Conservation (phyloP, 2,797 vertebrate species). For the Rhinatrema bivittatum region DNA sequence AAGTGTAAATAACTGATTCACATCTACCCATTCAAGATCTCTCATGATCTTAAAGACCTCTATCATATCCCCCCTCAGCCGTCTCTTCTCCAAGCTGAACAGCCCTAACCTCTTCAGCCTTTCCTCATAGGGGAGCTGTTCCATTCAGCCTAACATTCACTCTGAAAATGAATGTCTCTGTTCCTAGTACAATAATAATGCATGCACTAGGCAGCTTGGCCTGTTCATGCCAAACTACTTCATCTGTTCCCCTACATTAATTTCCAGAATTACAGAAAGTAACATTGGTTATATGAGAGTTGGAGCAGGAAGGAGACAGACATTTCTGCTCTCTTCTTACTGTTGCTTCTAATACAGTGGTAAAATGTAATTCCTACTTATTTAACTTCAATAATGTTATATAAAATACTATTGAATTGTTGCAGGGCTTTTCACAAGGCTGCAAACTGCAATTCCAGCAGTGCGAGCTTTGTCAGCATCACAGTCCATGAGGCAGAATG, state of each 20-base stretch:
- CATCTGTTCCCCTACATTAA: slow-evolving; percentile 9
- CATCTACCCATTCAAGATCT: too few species aligned
- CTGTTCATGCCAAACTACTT: not conserved
- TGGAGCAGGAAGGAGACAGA: too few species aligned
- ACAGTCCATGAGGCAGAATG: slow-evolving; percentile 24
- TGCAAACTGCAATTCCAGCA: slow-evolving; percentile 5
- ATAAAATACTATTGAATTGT: slow-evolving; percentile 13
- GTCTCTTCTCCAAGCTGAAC: too few species aligned
- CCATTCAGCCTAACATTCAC: too few species aligned
- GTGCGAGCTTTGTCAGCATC: slow-evolving; percentile 41
- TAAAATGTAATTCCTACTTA: not conserved
- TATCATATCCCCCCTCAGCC: too few species aligned
- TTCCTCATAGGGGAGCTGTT: too few species aligned
- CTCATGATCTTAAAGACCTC: too few species aligned
- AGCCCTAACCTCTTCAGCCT: too few species aligned
- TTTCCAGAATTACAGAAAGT: not conserved
- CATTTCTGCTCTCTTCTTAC: not conserved
- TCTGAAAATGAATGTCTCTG: slow-evolving; percentile 1
- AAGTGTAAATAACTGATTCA: too few species aligned
- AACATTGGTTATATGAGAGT: not conserved
- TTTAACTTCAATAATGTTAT: too few species aligned
- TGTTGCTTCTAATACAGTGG: not conserved
- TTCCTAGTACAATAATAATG: not conserved
- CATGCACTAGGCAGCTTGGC: not conserved
- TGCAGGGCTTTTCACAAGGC: slow-evolving; percentile 56